These are phyloP conservation scores for Poecilia gillii DNA, from an alignment of 2,797 vertebrate genomes.

Conservation along the genomic window DNA sequence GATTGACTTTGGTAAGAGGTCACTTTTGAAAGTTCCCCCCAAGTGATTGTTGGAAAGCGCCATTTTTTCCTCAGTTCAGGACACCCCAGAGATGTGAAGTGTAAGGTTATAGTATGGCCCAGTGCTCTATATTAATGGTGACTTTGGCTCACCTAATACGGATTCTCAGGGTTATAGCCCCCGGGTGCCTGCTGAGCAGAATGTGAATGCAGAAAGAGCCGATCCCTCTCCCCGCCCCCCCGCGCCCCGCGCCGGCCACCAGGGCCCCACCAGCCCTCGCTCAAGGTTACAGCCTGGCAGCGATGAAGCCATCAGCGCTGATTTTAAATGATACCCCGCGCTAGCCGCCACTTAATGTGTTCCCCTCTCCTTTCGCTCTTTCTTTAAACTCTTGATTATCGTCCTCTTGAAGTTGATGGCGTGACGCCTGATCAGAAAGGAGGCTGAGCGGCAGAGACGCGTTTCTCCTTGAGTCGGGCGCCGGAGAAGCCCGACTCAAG, in stretches of 20 bases:
- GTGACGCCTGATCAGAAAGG: slow-evolving; percentile 67
- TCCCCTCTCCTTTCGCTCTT: slow-evolving; percentile 48
- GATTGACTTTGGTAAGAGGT: slow-evolving; percentile 84
- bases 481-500: neutral
- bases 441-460: slow-evolving; percentile 52
- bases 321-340: slow-evolving; percentile 79
- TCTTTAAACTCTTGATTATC: slow-evolving; percentile 70
- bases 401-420: slow-evolving; percentile 50
- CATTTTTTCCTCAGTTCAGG: slow-evolving; percentile 74
- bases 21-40: slow-evolving; percentile 81
- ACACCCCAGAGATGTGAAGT: slow-evolving; percentile 82
- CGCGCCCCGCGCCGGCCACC: slow-evolving; percentile 65
- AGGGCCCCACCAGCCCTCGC: slow-evolving; percentile 73
- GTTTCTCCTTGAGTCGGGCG: slow-evolving; percentile 64
- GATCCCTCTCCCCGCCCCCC: slow-evolving; percentile 60
- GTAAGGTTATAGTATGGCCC: slow-evolving; percentile 83
- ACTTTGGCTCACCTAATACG: slow-evolving; percentile 84
- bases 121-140: slow-evolving; percentile 85
- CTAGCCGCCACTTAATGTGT: slow-evolving; percentile 55
- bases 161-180: slow-evolving; percentile 85
- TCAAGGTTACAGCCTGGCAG: slow-evolving; percentile 80
- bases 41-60: slow-evolving; percentile 77
- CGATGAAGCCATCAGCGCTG: slow-evolving; percentile 78
- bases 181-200: slow-evolving; percentile 79
- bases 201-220: slow-evolving; percentile 78